phyloP scores from a whole-genome alignment of 2,113 vertebrate species.

The Atherinomorus stipes region DNA sequence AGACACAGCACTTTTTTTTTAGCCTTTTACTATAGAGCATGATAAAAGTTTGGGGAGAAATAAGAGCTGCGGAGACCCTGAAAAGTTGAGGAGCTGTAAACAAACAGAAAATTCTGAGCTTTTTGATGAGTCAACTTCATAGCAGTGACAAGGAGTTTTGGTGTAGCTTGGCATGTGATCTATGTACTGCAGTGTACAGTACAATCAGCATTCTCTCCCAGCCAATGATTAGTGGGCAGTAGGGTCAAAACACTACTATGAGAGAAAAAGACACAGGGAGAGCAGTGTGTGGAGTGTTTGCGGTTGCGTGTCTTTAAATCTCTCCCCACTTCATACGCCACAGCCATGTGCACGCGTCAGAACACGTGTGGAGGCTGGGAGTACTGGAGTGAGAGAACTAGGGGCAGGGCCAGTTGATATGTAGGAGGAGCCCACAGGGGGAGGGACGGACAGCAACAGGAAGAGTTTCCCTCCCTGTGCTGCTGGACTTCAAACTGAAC shows the following conservation, averaged over 20 bases:
- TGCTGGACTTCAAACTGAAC: conserved; percentile 66
- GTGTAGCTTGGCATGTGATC: conserved; percentile 62
- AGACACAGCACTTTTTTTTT: conserved; percentile 7
- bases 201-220: conserved; percentile 57
- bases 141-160: conserved; percentile 44
- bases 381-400: conserved; percentile 74
- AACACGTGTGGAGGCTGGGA: conserved; percentile 81
- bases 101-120: not conserved
- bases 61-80: not conserved
- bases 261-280: conserved; percentile 50
- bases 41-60: conserved; percentile 17
- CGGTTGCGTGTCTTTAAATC: conserved; percentile 85
- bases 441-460: conserved; percentile 61
- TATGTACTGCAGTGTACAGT: conserved; percentile 44
- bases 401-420: conserved; percentile 64
- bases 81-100: conserved; percentile 18
- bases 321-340: conserved; percentile 84
- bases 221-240: conserved; percentile 69
- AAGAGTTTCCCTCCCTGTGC: conserved; percentile 66
- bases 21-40: not conserved
- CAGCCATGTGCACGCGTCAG: conserved; percentile 80
- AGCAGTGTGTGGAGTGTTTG: conserved; percentile 70
- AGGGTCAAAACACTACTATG: conserved; percentile 60
- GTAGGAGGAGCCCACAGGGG: conserved; percentile 60
- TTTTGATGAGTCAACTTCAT: conserved; percentile 56